Conservation (phyloP, 2,797 vertebrate species). For the Ctenosaura bakeri region DNA sequence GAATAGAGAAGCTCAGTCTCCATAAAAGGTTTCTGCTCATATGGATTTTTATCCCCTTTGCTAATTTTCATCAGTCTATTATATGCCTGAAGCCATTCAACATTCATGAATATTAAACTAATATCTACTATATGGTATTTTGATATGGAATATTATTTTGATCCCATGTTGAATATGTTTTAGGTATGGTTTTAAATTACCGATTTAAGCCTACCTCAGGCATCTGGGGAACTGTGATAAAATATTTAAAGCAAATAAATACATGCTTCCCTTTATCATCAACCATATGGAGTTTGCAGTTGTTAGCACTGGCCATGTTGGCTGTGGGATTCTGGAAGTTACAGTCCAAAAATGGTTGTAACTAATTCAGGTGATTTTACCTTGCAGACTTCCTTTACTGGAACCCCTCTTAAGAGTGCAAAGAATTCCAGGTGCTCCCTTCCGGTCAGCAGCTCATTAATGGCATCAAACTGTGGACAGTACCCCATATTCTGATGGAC, state of each 20-base stretch:
- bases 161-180: no score
- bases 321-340: no score
- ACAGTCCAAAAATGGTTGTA: background rate
- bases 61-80: background rate
- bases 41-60: background rate
- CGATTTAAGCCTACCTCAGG: background rate
- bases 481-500: slow-evolving; percentile 97
- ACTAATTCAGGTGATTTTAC: slow-evolving; percentile 74
- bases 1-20: background rate
- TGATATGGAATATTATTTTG: no score
- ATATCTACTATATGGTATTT: no score
- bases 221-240: background rate
- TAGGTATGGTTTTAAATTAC: background rate
- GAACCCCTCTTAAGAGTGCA: slow-evolving; percentile 92
- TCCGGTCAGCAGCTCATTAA: slow-evolving; percentile 94
- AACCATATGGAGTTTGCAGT: background rate
- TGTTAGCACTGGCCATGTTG: no score
- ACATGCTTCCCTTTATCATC: background rate
- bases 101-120: background rate
- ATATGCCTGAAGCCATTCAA: background rate
- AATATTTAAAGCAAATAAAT: background rate
- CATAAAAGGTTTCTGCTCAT: background rate
- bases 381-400: slow-evolving; percentile 93
- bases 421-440: slow-evolving; percentile 97
- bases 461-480: slow-evolving; percentile 96